These are phyloP conservation scores for Austrofundulus limnaeus DNA, from an alignment of 2,113 vertebrate species.

Conservation along the genomic window DNA sequence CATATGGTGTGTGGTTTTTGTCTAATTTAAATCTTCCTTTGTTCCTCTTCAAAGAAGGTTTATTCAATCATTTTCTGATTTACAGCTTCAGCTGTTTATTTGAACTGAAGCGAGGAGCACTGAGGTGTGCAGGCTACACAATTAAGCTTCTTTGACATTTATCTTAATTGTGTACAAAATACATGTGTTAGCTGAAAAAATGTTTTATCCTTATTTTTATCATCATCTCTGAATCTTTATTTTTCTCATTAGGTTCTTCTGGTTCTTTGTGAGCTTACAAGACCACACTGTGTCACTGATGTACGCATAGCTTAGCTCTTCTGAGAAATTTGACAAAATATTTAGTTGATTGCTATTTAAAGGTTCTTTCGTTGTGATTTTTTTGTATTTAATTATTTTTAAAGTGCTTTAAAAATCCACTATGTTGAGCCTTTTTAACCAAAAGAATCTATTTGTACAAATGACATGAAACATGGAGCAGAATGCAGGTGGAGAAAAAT, in stretches of 20 bases:
- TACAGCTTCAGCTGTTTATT: constrained; percentile 31
- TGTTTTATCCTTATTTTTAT: not conserved
- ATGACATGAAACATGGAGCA: not conserved
- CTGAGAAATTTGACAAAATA: too few relatives aligned
- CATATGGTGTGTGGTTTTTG: constrained; percentile 54
- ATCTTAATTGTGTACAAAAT: not conserved
- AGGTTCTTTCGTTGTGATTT: too few relatives aligned
- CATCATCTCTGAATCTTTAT: not conserved
- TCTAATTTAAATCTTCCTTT: constrained; percentile 47
- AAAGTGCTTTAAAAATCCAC: not conserved
- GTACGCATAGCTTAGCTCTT: too few relatives aligned
- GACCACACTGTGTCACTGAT: not conserved
- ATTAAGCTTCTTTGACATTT: constrained; percentile 5
- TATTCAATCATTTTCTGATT: constrained; percentile 54
- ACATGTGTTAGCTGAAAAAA: not conserved
- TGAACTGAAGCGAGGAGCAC: constrained; percentile 1
- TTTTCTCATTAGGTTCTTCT: not conserved
- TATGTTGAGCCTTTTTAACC: too few relatives aligned
- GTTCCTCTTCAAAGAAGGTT: constrained; percentile 71
- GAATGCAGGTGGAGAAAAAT: not conserved
- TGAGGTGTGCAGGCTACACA: not conserved
- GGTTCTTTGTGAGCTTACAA: too few relatives aligned
- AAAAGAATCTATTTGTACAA: not conserved
- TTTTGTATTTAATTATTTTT: not conserved
- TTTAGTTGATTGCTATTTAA: too few relatives aligned